Evolutionary conservation across 1,140 invertebrate species (phyloP).

Genomic region (Magallana ariakensis): DNA sequence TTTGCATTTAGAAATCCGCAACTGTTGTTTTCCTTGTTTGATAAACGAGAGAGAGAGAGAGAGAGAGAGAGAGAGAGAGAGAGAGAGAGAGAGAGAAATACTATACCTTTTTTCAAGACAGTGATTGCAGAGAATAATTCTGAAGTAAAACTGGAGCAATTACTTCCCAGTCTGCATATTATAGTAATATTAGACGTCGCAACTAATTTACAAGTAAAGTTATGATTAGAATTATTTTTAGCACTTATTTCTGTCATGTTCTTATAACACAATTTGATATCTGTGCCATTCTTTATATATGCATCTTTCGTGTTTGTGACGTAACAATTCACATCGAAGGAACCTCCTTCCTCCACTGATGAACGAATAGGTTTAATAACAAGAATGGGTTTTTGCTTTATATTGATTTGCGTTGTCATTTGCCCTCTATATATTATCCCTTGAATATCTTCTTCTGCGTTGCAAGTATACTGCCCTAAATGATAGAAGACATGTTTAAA

Average conservation of each 20-base stretch:
- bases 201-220: not conserved
- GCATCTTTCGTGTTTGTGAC: not conserved
- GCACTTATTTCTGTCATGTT: not conserved
- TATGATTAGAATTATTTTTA: not conserved
- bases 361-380: not conserved
- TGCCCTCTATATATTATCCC: not conserved
- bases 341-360: not conserved
- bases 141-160: not conserved
- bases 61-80: too few species aligned
- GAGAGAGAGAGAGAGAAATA: not conserved
- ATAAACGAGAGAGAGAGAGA: too few species aligned
- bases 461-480: slow-evolving; percentile 4
- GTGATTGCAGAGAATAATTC: not conserved
- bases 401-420: not conserved
- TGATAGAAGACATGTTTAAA: not conserved
- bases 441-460: not conserved
- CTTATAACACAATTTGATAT: not conserved
- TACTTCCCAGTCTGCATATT: not conserved
- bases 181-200: not conserved
- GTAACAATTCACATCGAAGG: not conserved
- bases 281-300: not conserved
- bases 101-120: not conserved
- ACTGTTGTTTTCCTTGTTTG: too few species aligned
- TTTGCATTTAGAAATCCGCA: too few species aligned
- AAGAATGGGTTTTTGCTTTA: not conserved